Conservation (phyloP, 2,888 invertebrate genomes). For the Caenorhabditis virilis region DNA sequence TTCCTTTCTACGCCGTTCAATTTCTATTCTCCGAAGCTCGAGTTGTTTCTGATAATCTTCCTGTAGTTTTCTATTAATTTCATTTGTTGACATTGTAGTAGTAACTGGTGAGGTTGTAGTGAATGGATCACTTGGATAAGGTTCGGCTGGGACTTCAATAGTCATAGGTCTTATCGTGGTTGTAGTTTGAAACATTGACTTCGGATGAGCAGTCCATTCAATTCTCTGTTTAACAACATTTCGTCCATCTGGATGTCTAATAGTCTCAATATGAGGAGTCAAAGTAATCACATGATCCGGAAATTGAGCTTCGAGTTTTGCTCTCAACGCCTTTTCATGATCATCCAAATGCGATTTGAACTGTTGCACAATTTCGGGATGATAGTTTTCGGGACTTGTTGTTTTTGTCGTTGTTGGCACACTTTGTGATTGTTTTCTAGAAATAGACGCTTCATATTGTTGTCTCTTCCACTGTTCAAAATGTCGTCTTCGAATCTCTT, state of each 20-base stretch:
- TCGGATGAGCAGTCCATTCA: constrained; percentile 38
- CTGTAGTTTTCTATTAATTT: too few species aligned
- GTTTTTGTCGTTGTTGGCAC: not conserved
- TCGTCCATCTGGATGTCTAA: constrained; percentile 31
- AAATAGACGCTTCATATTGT: constrained; percentile 2
- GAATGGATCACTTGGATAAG: not conserved
- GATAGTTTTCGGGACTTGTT: constrained; percentile 12
- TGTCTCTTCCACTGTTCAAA: constrained; percentile 28
- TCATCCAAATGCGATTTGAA: constrained; percentile 31
- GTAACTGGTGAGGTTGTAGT: too few species aligned
- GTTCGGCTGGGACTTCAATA: not conserved
- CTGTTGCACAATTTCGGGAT: constrained; percentile 30
- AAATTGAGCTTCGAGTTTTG: constrained; percentile 29
- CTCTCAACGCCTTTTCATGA: constrained; percentile 22
- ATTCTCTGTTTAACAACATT: constrained; percentile 29
- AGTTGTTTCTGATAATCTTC: constrained; percentile 3
- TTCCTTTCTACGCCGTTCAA: constrained; percentile 16
- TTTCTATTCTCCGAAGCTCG: too few species aligned
- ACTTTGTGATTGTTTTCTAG: not conserved
- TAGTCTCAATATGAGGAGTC: constrained; percentile 35
- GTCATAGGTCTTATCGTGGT: not conserved
- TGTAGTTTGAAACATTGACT: not conserved
- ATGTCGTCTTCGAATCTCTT: constrained; percentile 22
- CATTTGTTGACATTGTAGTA: too few species aligned
- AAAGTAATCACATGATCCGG: constrained; percentile 33